phyloP scores from a whole-genome alignment of 2,888 invertebrate genomes.

The Drosophila recens region DNA sequence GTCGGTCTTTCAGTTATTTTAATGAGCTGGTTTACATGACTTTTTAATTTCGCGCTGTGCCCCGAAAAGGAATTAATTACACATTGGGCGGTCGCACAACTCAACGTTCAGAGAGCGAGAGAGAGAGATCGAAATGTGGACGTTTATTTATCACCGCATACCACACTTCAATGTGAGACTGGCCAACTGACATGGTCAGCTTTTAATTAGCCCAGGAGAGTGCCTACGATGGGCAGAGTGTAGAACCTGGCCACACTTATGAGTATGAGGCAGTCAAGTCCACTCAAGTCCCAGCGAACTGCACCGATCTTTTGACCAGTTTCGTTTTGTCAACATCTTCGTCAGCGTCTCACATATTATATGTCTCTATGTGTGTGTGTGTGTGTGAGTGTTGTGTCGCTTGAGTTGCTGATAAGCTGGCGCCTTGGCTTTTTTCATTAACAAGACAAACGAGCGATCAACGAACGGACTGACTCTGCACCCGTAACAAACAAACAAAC shows the following conservation, averaged over 20 bases:
- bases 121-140: slow-evolving; percentile 1
- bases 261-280: slow-evolving; percentile 44
- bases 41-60: slow-evolving; percentile 85
- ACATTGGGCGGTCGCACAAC: slow-evolving; percentile 83
- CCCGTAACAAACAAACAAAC: slow-evolving; percentile 21
- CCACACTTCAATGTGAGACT: slow-evolving; percentile 73
- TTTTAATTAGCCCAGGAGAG: slow-evolving; percentile 67
- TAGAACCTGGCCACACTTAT: slow-evolving; percentile 65
- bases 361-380: not conserved
- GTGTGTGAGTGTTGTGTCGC: slow-evolving; percentile 68
- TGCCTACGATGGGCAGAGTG: slow-evolving; percentile 5
- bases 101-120: slow-evolving; percentile 34
- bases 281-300: slow-evolving; percentile 23
- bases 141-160: slow-evolving; percentile 72
- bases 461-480: slow-evolving; percentile 26
- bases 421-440: slow-evolving; percentile 83
- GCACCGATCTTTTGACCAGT: slow-evolving; percentile 45
- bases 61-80: slow-evolving; percentile 85
- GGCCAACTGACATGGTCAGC: slow-evolving; percentile 76
- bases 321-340: slow-evolving; percentile 68
- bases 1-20: slow-evolving; percentile 81
- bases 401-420: slow-evolving; percentile 82
- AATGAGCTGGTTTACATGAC: slow-evolving; percentile 86
- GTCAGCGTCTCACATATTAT: slow-evolving; percentile 35
- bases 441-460: slow-evolving; percentile 73